Base-by-base conservation (phyloP, 1,140 invertebrate genomes). In the Ptiloglossa arizonensis region DNA sequence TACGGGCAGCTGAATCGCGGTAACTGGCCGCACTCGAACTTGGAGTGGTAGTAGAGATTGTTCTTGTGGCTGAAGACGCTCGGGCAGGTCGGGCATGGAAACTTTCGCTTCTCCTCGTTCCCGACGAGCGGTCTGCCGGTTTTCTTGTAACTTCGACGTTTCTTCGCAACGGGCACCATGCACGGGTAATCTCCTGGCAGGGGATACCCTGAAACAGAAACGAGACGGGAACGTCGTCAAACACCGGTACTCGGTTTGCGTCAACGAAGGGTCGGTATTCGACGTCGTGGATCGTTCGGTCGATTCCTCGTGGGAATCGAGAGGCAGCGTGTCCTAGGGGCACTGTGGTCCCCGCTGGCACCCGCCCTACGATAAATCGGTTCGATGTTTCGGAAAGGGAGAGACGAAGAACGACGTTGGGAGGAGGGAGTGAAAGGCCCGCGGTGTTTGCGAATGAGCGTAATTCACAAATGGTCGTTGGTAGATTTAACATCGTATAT, bases 11-110 rank as follows among this genome's bases (percentile, higher is more conserved):
- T 91, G 73, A 94, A 93, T 68, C 92, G 88, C 2, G 94, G 93
- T 63, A 93, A 93, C 57, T 94, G 92, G 9, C 94, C 94, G 75
- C 94, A 94, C 75, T 94, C 93, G 86, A 91, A 92, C 50, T 87
- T 88, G 5, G 83, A 80, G 52, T 91, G 89, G 24, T 95, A 94
- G 2, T 95, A 93, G 90, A 96, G 80, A 81, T 88, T 88, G 11
- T 82, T 85, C 81, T 86, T 89, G 44, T 80, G 82, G 59, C 83
- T 86, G 79, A 89, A 90, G 22, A 86, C 82, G 82, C 89, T 89
- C 4, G 80, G 69, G 32, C 88, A 89, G 9, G 63, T 86, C n/a
- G 83, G 85, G 24, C 88, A 90, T 8, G 87, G 83, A 5, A 86
- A 90, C 59, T 82, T 86, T 35, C 17, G 82, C 56, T 32, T 84